A percentile compares a stretch with the other conserved stretches of the same genome.
phyloP scores from a whole-genome alignment of 2,888 invertebrate genomes.

The Noctua janthina region DNA sequence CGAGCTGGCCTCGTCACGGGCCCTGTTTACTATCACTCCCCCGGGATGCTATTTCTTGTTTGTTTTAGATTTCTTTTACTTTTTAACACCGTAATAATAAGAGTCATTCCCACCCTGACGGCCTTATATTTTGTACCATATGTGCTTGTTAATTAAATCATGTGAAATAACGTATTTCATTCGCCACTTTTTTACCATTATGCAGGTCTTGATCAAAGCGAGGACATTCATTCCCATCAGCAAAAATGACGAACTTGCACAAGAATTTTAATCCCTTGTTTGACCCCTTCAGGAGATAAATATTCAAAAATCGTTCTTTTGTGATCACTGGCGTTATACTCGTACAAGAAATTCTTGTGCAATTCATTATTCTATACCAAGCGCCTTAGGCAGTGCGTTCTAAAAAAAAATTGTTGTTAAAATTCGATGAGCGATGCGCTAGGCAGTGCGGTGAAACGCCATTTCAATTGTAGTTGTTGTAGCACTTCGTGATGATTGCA shows the following conservation, averaged over 20 bases:
- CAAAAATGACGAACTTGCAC: background rate
- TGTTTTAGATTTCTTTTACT: conserved; percentile 77
- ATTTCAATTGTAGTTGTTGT: background rate
- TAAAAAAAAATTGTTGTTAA: too few relatives aligned
- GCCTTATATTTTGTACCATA: conserved; percentile 18
- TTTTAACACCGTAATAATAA: conserved; percentile 77
- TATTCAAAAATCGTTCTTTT: background rate
- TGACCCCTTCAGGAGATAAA: background rate
- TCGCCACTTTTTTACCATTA: background rate
- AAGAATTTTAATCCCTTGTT: background rate
- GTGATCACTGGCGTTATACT: background rate
- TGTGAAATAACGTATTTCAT: background rate
- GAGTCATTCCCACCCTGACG: conserved; percentile 63
- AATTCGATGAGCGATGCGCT: too few relatives aligned
- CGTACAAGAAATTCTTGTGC: background rate
- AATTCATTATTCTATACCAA: background rate
- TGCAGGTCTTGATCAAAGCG: background rate
- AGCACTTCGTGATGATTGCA: background rate
- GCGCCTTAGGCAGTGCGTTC: background rate
- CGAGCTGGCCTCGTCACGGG: conserved; percentile 75
- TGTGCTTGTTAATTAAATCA: conserved; percentile 10
- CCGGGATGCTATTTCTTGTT: conserved; percentile 76
- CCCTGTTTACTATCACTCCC: conserved; percentile 83
- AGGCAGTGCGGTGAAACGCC: too few relatives aligned
- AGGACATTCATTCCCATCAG: background rate